Evolutionary conservation across 2,888 invertebrate genomes (phyloP), one percentile per base, ranked within the genome.

Genomic region (Eubasilissa splendida): DNA sequence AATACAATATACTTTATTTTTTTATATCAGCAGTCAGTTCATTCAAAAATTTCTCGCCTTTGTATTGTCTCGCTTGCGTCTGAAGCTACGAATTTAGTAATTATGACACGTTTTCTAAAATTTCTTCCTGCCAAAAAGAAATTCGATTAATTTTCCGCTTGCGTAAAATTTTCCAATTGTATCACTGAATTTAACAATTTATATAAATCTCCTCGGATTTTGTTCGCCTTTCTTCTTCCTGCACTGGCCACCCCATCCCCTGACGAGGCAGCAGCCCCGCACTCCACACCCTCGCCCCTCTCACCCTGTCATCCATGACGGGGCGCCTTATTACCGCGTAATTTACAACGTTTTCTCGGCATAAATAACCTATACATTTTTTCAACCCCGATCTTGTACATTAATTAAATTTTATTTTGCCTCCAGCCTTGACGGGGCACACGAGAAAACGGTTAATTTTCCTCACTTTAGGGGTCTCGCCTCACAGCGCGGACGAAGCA

Each of bases 381-480:
- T 82, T 82, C 76, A 74, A 60, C 79, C 77, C 79, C 74, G 79
- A 82, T 79, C 79, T 76, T 66, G 79, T 77, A 82, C 79, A 82
- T 79, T 81, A 82, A 82, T 82, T 82, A 79, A 82, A 79, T 82
- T 82, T 82, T 79, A 82, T 82, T 82, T 82, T 74, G 74, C 79
- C 73, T 71, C 73, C 66, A 59, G 65, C 22, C 73, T 70, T 76
- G 76, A 79, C 66, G 73, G 79, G 65, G 33, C 71, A 65, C 70
- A 81, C 76, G 76, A 54, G 76, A 76, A 81, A 81, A 79, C 76
- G 79, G 81, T 81, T 81, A 79, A 81, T 81, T 81, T 73, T 79
- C 76, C 59, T 68, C 58, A 50, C 56, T 42, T 42, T 76, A 50
- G 52, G 42, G 14, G 76, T 65, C 22, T 75, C 11, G 58, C 4